These are phyloP conservation scores for Alces alces DNA, from an alignment of 2,113 vertebrate species.

Conservation along the genomic window DNA sequence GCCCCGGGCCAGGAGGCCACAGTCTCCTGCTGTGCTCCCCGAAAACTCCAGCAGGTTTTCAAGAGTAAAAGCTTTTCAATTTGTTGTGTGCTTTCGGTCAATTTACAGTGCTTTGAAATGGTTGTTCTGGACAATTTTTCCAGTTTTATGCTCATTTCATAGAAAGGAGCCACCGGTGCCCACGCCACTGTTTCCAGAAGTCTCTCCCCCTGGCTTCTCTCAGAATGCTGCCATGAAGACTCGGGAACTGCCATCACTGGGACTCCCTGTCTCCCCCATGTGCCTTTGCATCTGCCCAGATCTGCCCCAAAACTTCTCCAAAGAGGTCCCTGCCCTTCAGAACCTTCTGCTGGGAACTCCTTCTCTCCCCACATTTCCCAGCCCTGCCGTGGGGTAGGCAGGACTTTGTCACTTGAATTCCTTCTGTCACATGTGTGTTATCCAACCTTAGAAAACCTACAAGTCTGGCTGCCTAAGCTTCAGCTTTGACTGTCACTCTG, in stretches of 20 bases:
- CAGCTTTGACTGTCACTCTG: not conserved
- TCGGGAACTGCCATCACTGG: fast-evolving
- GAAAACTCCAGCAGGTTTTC: not conserved
- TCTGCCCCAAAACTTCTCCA: not conserved
- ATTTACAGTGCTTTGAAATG: not conserved
- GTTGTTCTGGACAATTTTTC: not conserved
- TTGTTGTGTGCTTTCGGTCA: not conserved
- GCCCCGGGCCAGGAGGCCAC: not conserved
- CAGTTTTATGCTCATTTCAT: not conserved
- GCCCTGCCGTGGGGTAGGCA: not conserved
- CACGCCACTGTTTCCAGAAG: not conserved
- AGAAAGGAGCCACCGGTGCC: not conserved
- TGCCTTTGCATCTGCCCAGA: not conserved
- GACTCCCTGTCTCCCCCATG: not conserved
- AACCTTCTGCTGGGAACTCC: not conserved
- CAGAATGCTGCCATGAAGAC: not conserved
- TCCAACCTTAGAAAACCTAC: not conserved
- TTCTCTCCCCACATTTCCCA: not conserved
- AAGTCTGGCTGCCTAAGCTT: not conserved
- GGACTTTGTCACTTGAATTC: not conserved
- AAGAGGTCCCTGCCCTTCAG: not conserved
- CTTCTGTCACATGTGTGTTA: not conserved
- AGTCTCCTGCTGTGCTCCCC: not conserved
- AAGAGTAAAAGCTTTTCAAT: conserved; percentile 5
- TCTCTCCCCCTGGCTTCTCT: not conserved